These are phyloP conservation scores for Stomatorhinus walkeri DNA, from an alignment of 2,797 vertebrate genomes.

Conservation along the genomic window DNA sequence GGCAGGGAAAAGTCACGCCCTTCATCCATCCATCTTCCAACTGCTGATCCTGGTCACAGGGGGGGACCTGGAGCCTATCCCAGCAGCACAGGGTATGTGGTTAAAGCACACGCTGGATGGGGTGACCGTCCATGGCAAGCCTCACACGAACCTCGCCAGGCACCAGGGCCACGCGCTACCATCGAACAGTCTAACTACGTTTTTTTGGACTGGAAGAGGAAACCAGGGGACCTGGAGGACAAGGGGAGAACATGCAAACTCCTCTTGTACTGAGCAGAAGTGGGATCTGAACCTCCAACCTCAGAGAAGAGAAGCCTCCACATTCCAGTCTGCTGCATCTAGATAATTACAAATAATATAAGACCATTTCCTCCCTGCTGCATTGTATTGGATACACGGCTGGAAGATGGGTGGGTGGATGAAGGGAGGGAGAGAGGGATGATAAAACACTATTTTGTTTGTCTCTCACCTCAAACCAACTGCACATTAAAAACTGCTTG, in stretches of 20 bases:
- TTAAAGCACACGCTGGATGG: not conserved
- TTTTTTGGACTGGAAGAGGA: not conserved
- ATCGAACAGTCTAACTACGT: not conserved
- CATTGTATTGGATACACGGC: not conserved
- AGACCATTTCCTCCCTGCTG: not conserved
- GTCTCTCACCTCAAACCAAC: not conserved
- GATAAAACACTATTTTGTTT: not conserved
- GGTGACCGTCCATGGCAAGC: not conserved
- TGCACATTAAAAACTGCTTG: not conserved
- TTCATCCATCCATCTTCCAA: not conserved
- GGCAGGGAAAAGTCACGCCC: not conserved
- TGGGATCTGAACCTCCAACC: not conserved
- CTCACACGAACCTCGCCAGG: not conserved
- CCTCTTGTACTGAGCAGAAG: not conserved
- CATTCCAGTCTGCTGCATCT: not conserved
- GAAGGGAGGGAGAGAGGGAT: not conserved
- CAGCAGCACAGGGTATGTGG: not conserved
- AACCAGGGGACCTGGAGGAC: not conserved
- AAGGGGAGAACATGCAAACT: not conserved
- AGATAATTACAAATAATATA: not conserved
- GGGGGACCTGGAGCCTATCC: not conserved
- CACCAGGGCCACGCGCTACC: not conserved
- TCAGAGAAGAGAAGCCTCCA: not conserved
- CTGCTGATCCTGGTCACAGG: not conserved
- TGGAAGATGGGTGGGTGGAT: not conserved